Evolutionary conservation across 2,113 vertebrate genomes (phyloP).

Genomic region (Corythaixoides concolor): DNA sequence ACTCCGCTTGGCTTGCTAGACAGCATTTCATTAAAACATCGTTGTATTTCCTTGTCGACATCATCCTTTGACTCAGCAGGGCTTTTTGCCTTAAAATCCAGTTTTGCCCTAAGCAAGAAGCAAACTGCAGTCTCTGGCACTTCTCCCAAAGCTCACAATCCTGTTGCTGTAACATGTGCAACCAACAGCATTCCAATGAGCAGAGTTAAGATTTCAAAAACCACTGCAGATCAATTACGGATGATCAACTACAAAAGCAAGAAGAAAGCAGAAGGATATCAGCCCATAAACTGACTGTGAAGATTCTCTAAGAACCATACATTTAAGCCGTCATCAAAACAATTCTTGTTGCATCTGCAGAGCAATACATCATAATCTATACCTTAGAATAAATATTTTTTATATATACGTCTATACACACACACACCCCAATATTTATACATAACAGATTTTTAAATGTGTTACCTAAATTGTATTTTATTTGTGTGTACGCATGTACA

Average conservation of each 20-base stretch:
- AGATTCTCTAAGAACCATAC: neutral
- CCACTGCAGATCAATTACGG: neutral
- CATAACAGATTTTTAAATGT: neutral
- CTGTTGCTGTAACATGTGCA: neutral
- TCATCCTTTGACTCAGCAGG: neutral
- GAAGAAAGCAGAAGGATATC: neutral
- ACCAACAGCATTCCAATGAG: neutral
- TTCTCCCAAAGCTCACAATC: neutral
- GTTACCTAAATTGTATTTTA: neutral
- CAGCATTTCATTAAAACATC: neutral
- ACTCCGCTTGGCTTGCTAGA: neutral
- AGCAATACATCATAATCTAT: neutral
- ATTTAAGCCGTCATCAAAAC: neutral
- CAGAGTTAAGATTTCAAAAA: neutral
- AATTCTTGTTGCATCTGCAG: neutral
- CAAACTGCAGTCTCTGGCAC: neutral
- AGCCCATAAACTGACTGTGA: neutral
- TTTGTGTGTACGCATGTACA: neutral
- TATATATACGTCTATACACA: neutral
- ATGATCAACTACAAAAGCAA: neutral
- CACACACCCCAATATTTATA: neutral
- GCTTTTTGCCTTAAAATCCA: neutral
- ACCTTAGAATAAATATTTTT: neutral
- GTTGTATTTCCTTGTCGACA: neutral
- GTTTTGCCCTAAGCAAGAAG: neutral